Evolutionary conservation across 2,888 invertebrate species (phyloP).

Genomic region (Acheta domesticus): DNA sequence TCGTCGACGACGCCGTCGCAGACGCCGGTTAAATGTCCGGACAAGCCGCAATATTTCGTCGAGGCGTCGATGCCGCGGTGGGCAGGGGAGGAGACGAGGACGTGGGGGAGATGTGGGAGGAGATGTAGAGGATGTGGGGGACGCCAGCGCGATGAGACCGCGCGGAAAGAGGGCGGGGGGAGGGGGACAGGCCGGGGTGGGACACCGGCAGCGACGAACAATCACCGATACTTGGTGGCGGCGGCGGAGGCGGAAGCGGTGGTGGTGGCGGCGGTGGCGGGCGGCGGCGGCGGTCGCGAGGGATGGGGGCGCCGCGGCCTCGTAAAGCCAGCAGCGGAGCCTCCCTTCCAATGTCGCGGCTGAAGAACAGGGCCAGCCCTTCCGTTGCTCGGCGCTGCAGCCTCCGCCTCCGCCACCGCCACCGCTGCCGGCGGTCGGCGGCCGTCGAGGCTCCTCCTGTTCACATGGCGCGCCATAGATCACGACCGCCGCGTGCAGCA

Average conservation of each 20-base stretch:
- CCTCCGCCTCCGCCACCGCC: neutral
- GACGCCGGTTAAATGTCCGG: neutral
- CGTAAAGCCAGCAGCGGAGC: constrained; percentile 35
- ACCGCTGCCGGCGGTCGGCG: constrained; percentile 24
- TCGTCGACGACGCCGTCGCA: neutral
- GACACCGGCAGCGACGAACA: constrained; percentile 21
- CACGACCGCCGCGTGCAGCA: constrained; percentile 21
- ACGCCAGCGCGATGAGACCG: too few relatives aligned
- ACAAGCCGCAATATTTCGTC: constrained; percentile 18
- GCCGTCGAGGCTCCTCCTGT: neutral
- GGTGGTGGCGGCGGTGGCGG: constrained; percentile 24
- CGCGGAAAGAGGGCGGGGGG: neutral
- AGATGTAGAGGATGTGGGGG: too few relatives aligned
- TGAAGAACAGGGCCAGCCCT: constrained; percentile 38
- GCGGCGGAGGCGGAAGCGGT: constrained; percentile 23
- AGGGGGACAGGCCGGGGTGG: constrained; percentile 23
- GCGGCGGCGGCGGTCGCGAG: neutral
- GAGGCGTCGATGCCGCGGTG: neutral
- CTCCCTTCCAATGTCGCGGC: constrained; percentile 40
- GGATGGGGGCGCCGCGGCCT: constrained; percentile 29
- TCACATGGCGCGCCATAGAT: constrained; percentile 5
- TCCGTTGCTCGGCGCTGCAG: constrained; percentile 33
- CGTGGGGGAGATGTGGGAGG: too few relatives aligned
- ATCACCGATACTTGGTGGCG: constrained; percentile 27
- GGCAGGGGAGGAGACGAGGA: neutral